Conservation (phyloP, 2,888 invertebrate genomes). For the Eupithecia subfuscata region DNA sequence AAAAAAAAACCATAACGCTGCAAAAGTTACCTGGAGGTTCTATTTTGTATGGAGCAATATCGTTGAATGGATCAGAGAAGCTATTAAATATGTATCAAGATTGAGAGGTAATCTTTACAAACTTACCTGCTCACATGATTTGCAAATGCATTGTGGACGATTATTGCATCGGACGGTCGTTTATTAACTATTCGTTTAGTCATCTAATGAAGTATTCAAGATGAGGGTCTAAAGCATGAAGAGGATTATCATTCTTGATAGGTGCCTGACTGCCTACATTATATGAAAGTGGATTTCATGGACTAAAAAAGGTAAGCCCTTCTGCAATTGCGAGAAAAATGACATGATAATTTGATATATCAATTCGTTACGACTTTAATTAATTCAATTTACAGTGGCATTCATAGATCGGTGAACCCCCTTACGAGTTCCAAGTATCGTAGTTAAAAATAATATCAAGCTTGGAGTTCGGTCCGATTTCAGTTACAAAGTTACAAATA, state of each 20-base stretch:
- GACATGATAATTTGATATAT: not conserved
- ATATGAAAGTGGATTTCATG: not conserved
- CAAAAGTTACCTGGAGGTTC: not conserved
- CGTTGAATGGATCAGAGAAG: slow-evolving; percentile 17
- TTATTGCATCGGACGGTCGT: slow-evolving; percentile 60
- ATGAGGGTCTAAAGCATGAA: slow-evolving; percentile 44
- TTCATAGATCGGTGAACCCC: no score
- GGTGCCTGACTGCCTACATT: not conserved
- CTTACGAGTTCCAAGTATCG: no score
- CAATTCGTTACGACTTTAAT: not conserved
- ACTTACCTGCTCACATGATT: slow-evolving; percentile 47
- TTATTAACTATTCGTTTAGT: slow-evolving; percentile 71
- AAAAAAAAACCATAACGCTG: not conserved
- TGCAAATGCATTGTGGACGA: slow-evolving; percentile 62
- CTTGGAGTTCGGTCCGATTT: slow-evolving; percentile 53
- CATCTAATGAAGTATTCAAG: slow-evolving; percentile 81
- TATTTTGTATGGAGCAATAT: not conserved
- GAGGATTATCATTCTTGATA: slow-evolving; percentile 9
- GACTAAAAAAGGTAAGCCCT: not conserved
- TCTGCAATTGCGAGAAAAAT: not conserved
- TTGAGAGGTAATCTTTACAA: slow-evolving; percentile 34
- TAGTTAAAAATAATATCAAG: no score
- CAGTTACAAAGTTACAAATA: slow-evolving; percentile 61
- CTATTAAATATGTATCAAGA: slow-evolving; percentile 34
- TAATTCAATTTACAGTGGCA: no score